A percentile compares a stretch with the other conserved stretches of the same genome.
phyloP scores from a whole-genome alignment of 2,797 vertebrate genomes.

The Gambusia yucatana region DNA sequence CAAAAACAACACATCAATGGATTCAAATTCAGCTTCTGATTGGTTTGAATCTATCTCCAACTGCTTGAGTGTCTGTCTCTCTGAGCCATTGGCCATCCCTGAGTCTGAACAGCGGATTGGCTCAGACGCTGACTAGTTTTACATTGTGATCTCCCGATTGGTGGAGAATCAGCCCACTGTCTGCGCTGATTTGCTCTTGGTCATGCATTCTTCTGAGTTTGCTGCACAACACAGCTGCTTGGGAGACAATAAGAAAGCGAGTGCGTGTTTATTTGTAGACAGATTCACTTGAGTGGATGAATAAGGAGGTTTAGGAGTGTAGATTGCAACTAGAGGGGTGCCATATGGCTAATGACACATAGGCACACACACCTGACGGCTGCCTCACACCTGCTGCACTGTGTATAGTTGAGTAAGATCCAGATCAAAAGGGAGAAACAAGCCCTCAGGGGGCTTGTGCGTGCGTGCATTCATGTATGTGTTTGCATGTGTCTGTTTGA shows the following conservation, averaged over 20 bases:
- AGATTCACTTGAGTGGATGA: conserved; percentile 52
- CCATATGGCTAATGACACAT: conserved; percentile 76
- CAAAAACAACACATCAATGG: conserved; percentile 67
- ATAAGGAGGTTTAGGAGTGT: conserved; percentile 55
- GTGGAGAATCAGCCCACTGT: conserved; percentile 32
- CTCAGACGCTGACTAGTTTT: conserved; percentile 39
- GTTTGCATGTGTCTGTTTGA: conserved; percentile 53
- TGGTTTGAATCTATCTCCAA: conserved; percentile 76
- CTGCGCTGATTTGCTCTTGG: conserved; percentile 60
- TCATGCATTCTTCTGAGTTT: conserved; percentile 41
- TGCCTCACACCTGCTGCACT: conserved; percentile 86
- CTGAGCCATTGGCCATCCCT: conserved; percentile 58
- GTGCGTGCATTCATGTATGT: conserved; percentile 47
- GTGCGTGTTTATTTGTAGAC: conserved; percentile 43
- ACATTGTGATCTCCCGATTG: conserved; percentile 46
- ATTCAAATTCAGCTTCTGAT: conserved; percentile 51
- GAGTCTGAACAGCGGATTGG: conserved; percentile 53
- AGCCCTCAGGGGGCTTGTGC: conserved; percentile 51
- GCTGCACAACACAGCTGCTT: conserved; percentile 66
- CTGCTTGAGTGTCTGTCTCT: conserved; percentile 54
- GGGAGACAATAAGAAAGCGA: conserved; percentile 53
- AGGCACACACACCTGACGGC: conserved; percentile 81
- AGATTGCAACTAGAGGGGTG: conserved; percentile 47
- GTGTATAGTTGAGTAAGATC: conserved; percentile 65
- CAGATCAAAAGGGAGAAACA: conserved; percentile 69